A percentile compares a stretch with the other conserved stretches of the same genome.
These are phyloP conservation scores for Acrocephalus arundinaceus DNA, from an alignment of 2,113 vertebrate genomes.

Conservation along the genomic window DNA sequence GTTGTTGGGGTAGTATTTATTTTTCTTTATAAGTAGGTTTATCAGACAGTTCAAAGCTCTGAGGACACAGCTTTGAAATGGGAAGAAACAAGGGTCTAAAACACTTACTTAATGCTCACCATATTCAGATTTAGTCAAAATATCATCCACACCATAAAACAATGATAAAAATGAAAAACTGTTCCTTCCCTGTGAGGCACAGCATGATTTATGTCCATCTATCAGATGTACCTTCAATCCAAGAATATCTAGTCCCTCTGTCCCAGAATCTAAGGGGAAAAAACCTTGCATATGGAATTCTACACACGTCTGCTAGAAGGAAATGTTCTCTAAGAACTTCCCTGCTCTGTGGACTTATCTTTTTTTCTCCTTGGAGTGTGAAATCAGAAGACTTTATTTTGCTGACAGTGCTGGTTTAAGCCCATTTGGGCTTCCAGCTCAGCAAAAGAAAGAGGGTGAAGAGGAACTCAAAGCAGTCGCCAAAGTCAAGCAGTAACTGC, in stretches of 20 bases:
- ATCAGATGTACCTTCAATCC: background rate
- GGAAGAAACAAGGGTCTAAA: background rate
- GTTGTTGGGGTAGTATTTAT: background rate
- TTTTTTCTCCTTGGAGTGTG: background rate
- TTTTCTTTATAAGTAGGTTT: background rate
- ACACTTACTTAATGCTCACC: background rate
- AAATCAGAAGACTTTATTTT: background rate
- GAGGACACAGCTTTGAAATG: background rate
- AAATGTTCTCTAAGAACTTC: background rate
- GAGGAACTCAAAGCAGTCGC: background rate
- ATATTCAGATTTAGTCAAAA: background rate
- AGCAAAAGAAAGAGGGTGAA: background rate
- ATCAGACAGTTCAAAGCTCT: background rate
- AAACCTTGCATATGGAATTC: background rate
- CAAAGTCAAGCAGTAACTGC: background rate
- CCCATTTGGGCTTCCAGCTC: background rate
- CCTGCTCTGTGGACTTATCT: background rate
- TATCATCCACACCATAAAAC: background rate
- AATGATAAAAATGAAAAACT: background rate
- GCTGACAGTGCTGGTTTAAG: background rate
- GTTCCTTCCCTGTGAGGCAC: background rate
- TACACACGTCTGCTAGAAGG: background rate
- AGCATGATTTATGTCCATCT: background rate
- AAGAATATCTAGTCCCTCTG: background rate
- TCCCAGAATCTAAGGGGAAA: background rate